Conservation (phyloP, 1,140 invertebrate species). For the Nebria ingens region DNA sequence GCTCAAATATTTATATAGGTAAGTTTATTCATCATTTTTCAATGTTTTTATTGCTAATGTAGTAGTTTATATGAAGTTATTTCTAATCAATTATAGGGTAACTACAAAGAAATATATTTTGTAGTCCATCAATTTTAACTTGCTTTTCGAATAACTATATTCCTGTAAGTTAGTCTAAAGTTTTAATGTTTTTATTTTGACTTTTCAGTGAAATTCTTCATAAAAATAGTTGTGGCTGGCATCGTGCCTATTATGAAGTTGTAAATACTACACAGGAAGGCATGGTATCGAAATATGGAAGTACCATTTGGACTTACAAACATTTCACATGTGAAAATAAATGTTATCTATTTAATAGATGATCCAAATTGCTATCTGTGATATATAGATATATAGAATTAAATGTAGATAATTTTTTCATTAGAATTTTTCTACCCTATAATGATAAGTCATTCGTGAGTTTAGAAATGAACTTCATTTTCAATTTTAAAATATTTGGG, state of each 20-base stretch:
- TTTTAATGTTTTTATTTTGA: slow-evolving; percentile 16
- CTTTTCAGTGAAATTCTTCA: slow-evolving; percentile 26
- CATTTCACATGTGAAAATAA: neutral
- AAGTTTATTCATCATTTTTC: slow-evolving; percentile 13
- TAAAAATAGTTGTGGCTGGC: slow-evolving; percentile 31
- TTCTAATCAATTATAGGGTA: no score
- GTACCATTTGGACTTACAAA: slow-evolving; percentile 5
- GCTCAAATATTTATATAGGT: slow-evolving; percentile 34
- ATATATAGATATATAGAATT: neutral
- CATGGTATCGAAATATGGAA: slow-evolving; percentile 31
- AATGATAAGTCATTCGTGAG: neutral
- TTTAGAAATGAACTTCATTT: neutral
- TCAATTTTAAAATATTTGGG: neutral
- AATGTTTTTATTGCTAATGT: no score
- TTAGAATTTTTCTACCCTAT: neutral
- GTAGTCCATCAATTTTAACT: no score
- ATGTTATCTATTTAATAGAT: neutral
- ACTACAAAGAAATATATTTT: no score
- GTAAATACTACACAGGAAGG: slow-evolving; percentile 29
- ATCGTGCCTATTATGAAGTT: slow-evolving; percentile 30
- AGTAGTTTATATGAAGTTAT: no score
- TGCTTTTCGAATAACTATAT: slow-evolving; percentile 12
- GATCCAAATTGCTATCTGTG: neutral
- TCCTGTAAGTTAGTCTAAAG: slow-evolving; percentile 3
- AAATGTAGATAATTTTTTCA: neutral